These are phyloP conservation scores for Cnemophilus loriae DNA, from an alignment of 2,113 vertebrate genomes.

Conservation along the genomic window DNA sequence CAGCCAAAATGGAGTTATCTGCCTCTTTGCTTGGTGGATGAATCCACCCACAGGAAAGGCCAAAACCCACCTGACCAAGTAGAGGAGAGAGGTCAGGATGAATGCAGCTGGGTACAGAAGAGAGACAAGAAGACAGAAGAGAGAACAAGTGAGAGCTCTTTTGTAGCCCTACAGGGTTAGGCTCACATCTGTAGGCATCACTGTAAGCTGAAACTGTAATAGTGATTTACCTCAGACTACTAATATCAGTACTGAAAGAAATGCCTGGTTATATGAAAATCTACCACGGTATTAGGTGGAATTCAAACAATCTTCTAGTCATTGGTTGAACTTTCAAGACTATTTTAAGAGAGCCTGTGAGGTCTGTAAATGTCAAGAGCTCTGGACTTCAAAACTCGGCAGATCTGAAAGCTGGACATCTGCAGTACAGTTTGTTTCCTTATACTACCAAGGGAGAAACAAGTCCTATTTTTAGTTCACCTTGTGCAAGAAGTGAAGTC, in stretches of 20 bases:
- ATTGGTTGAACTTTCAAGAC: not conserved
- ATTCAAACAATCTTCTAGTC: not conserved
- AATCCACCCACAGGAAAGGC: not conserved
- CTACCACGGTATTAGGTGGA: not conserved
- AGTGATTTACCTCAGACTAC: not conserved
- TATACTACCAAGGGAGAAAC: conserved; percentile 39
- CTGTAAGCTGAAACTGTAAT: not conserved
- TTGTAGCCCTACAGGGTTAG: not conserved
- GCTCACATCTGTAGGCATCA: not conserved
- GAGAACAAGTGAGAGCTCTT: not conserved
- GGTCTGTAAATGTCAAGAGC: conserved; percentile 33
- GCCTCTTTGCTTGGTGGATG: not conserved
- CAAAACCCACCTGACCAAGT: not conserved
- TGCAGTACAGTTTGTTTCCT: conserved; percentile 18
- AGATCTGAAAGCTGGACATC: conserved; percentile 46
- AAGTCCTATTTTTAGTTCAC: conserved; percentile 55
- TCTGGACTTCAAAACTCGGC: not conserved
- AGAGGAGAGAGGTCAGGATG: not conserved
- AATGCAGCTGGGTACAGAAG: not conserved
- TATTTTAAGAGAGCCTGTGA: conserved; percentile 15
- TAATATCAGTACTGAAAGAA: not conserved
- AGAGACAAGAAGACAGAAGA: not conserved
- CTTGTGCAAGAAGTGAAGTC: conserved; percentile 44
- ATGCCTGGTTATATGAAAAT: not conserved
- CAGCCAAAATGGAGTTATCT: not conserved